phyloP scores from a whole-genome alignment of 2,797 vertebrate genomes.

The Tinamus major region DNA sequence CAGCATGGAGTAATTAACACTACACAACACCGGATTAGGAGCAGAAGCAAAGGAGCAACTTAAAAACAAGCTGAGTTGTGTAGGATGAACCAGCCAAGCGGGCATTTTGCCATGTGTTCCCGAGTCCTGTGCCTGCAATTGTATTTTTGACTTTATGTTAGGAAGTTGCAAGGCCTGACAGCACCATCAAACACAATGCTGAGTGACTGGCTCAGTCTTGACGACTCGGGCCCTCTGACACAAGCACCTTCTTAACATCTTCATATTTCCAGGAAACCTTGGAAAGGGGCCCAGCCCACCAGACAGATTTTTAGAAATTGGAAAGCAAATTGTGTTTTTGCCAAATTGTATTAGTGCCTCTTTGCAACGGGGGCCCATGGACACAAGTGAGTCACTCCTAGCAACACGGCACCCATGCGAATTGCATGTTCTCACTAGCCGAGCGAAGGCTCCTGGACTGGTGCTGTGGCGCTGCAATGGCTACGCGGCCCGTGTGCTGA shows the following conservation, averaged over 20 bases:
- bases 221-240: not conserved
- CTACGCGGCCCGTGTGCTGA: too few species aligned
- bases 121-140: accelerated
- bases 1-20: not conserved
- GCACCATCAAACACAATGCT: accelerated
- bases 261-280: slow-evolving; percentile 28
- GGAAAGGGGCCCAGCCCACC: slow-evolving; percentile 34
- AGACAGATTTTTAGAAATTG: not conserved
- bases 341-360: not conserved
- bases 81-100: not conserved
- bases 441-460: not conserved
- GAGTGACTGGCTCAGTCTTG: accelerated
- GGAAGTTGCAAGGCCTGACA: not conserved
- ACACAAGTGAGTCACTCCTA: not conserved
- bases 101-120: not conserved
- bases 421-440: accelerated
- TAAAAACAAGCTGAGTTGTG: not conserved
- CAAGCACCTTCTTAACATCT: slow-evolving; percentile 1
- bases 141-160: not conserved
- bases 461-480: not conserved
- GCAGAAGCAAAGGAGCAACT: not conserved
- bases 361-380: not conserved
- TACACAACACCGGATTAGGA: slow-evolving; percentile 5
- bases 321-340: not conserved
- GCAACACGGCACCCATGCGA: not conserved